Percentiles rank a stretch among this genome's conserved stretches.
These are phyloP conservation scores for Rhinolophus sinicus DNA, from an alignment of 2,113 vertebrate species.

Conservation along the genomic window DNA sequence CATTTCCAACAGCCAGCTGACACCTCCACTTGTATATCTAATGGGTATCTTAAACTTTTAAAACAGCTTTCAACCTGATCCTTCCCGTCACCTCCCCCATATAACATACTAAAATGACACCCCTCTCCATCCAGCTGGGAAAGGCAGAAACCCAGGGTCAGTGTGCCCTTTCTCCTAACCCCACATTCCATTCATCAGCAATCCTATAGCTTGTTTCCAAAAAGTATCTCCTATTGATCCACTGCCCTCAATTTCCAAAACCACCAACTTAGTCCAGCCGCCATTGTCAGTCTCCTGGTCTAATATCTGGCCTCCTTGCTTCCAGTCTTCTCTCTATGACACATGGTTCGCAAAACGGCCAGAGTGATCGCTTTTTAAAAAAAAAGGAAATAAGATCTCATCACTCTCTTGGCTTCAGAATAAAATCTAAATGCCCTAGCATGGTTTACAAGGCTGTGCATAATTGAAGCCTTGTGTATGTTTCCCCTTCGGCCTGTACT, in stretches of 20 bases:
- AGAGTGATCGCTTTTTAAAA: neutral
- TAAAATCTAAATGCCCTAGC: constrained; percentile 33
- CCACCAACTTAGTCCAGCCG: neutral
- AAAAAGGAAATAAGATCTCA: neutral
- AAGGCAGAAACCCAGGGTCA: neutral
- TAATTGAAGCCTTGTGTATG: neutral
- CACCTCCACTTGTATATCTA: neutral
- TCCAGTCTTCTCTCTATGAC: neutral
- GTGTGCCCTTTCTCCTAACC: neutral
- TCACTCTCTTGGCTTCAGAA: neutral
- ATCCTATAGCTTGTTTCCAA: constrained; percentile 11
- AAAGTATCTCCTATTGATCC: neutral
- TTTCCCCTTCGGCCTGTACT: neutral
- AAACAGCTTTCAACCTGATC: neutral
- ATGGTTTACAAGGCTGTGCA: neutral
- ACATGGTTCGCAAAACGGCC: neutral
- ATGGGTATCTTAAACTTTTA: neutral
- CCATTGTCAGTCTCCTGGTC: neutral
- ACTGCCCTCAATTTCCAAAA: constrained; percentile 48
- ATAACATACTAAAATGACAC: neutral
- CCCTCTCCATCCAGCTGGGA: neutral
- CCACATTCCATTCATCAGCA: neutral
- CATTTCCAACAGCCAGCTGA: neutral
- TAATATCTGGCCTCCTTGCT: constrained; percentile 34
- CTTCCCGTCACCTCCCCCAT: neutral